A percentile compares a stretch with the other conserved stretches of the same genome.
These are phyloP conservation scores for Sinonovacula constricta DNA, from an alignment of 1,140 invertebrate genomes.

Conservation along the genomic window DNA sequence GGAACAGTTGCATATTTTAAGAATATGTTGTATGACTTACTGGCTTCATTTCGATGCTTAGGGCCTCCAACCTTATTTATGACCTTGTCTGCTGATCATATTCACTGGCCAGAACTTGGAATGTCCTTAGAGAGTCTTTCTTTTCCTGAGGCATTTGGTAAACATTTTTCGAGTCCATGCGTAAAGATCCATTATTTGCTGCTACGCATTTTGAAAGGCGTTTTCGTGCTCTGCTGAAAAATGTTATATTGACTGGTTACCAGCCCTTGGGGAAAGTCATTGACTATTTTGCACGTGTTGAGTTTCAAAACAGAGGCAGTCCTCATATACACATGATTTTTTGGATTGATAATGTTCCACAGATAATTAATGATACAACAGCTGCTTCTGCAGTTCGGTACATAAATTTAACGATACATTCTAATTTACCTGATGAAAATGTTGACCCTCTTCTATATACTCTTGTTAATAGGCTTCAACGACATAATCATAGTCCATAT, in stretches of 20 bases:
- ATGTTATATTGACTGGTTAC: slow-evolving; percentile 31
- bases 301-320: slow-evolving; percentile 57
- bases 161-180: slow-evolving; percentile 14
- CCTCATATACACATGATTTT: slow-evolving; percentile 57
- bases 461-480: slow-evolving; percentile 46
- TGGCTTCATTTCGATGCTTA: slow-evolving; percentile 30
- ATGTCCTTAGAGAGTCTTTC: slow-evolving; percentile 7
- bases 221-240: slow-evolving; percentile 47
- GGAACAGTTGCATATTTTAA: slow-evolving; percentile 46
- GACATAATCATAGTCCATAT: slow-evolving; percentile 45
- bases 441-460: slow-evolving; percentile 38
- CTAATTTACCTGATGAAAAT: slow-evolving; percentile 20
- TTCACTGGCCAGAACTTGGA: slow-evolving; percentile 23
- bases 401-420: slow-evolving; percentile 48
- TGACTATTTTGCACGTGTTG: slow-evolving; percentile 52
- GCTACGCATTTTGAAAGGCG: slow-evolving; percentile 51
- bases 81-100: slow-evolving; percentile 34
- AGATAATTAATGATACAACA: slow-evolving; percentile 23
- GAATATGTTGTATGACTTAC: slow-evolving; percentile 25
- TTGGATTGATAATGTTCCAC: slow-evolving; percentile 34
- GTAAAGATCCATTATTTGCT: slow-evolving; percentile 34
- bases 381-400: slow-evolving; percentile 1
- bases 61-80: slow-evolving; percentile 44
- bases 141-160: neutral
- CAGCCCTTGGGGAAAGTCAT: slow-evolving; percentile 48